Evolutionary conservation across 2,797 vertebrate species (phyloP), one percentile per base, ranked within the genome.

Genomic region (Etheostoma perlongum): DNA sequence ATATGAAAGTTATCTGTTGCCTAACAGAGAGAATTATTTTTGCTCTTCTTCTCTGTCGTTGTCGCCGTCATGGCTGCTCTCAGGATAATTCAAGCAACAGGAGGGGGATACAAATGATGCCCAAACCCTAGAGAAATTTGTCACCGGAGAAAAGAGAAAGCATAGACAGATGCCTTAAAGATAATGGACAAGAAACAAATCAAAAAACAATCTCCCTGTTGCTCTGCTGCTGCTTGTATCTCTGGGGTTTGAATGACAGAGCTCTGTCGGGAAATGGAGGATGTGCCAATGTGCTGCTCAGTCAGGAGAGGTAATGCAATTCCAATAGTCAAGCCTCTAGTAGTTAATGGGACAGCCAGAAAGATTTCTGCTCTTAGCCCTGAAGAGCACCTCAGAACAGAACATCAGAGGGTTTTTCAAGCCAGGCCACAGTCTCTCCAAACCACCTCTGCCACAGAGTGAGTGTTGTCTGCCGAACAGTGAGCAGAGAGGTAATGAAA

Each of bases 301-400:
- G 69, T 55, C 73, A 62, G 79, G 64, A 62, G 70, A 67, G 74
- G 72, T 84, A 87, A 92, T 87, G 52, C 57, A 36, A 81, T 87
- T 88, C 88, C 79, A 90, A 55, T 84, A 76, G 83, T 85, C 72
- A 73, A 21, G 71, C 67, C 71, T 85, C 49, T 47, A 59, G 73
- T 63, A 82, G 85, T 79, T 88, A 90, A 88, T 85, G 79, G 87
- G 65, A 74, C 78, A 81, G 85, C 64, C 59, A 1, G 40, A 78
- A 72, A 78, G 74, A 76, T 84, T 74, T 81, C 64, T 72, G 76
- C 86, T 78, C 73, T 85, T 74, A 69, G 85, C 61, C 79, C 74
- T 46, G 64, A 84, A 84, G 81, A 88, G 82, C 77, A 68, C 47
- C 86, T 79, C 64, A 72, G 72, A 83, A 74, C 78, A 83, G 53